Evolutionary conservation across 2,797 vertebrate species (phyloP), one percentile per base, ranked within the genome.

Genomic region (Hipposideros larvatus): DNA sequence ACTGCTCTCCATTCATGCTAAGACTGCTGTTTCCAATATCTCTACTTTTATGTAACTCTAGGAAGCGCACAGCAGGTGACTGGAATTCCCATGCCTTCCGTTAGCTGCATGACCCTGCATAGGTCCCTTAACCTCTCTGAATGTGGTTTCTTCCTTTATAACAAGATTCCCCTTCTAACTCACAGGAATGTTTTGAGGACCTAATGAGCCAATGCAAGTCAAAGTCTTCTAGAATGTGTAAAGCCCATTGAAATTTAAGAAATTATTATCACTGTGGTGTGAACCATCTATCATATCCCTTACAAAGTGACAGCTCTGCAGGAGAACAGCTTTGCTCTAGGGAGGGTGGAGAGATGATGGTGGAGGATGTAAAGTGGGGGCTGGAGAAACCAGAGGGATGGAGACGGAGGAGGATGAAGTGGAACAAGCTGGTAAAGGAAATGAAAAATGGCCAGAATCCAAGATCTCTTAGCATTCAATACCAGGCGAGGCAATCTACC

Each of bases 281-380:
- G 95, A 93, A 46, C 46, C 28, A 94, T 93, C 91, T 91, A 75
- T 97, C 94, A 90, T 68, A 53, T 57, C 77, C 61, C 86, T 96
- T 71, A 15, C 53, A 11, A 77, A 95, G 86, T 82, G 96, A 78
- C 91, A 94, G 84, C 66, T 73, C 66, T 77, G 46, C 1, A 43
- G 84, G 85, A 83, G 14, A 95, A 65, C 51, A 24, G 79, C 53
- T 95, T 46, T 73, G 53, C 78, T 31, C 1, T 4, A 10, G 77
- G 77, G 53, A 71, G 26, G 18, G 11, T 65, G 22, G 55, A 57
- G 65, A 80, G 70, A 51, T 65, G 77, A 84, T 1, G 14, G 22
- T 19, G 11, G 73, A 43, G 59, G 41, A 48, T 46, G 26, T 53
- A 48, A 57, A 37, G 18, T 48, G 28, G 61, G 46, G 63, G 26